phyloP scores from a whole-genome alignment of 2,113 vertebrate genomes.

The Dasyurus viverrinus region DNA sequence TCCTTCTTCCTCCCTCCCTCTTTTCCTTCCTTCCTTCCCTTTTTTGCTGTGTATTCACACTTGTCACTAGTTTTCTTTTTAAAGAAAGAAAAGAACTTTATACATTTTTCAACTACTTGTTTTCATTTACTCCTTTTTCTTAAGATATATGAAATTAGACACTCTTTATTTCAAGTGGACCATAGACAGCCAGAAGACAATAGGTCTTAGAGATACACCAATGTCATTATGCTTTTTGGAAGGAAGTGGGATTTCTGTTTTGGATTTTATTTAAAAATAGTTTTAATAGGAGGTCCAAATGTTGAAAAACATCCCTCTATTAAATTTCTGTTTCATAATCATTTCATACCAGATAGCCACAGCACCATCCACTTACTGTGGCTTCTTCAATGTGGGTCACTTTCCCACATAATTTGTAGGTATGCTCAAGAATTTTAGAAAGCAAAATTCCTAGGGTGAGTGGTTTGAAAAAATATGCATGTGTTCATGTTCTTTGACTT shows the following conservation, averaged over 20 bases:
- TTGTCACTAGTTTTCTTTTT: slow-evolving; percentile 23
- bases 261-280: slow-evolving; percentile 55
- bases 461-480: slow-evolving; percentile 64
- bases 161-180: slow-evolving; percentile 57
- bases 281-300: slow-evolving; percentile 34
- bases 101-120: slow-evolving; percentile 46
- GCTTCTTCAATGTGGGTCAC: slow-evolving; percentile 58
- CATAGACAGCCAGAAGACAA: slow-evolving; percentile 15
- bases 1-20: too few relatives aligned
- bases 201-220: slow-evolving; percentile 46
- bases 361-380: slow-evolving; percentile 59
- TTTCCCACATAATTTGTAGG: slow-evolving; percentile 78
- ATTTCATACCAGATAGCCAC: slow-evolving; percentile 62
- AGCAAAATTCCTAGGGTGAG: slow-evolving; percentile 72
- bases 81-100: slow-evolving; percentile 31
- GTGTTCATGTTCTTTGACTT: slow-evolving; percentile 60
- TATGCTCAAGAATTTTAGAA: slow-evolving; percentile 72
- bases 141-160: slow-evolving; percentile 64
- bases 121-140: slow-evolving; percentile 60
- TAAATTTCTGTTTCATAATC: slow-evolving; percentile 71
- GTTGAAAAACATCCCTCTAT: slow-evolving; percentile 68
- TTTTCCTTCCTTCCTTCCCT: too few relatives aligned
- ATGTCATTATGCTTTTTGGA: slow-evolving; percentile 51
- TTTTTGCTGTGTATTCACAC: neutral
- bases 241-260: slow-evolving; percentile 56